Evolutionary conservation across 2,888 invertebrate genomes (phyloP), one percentile per base, ranked within the genome.

Genomic region (Napeogenes inachia): DNA sequence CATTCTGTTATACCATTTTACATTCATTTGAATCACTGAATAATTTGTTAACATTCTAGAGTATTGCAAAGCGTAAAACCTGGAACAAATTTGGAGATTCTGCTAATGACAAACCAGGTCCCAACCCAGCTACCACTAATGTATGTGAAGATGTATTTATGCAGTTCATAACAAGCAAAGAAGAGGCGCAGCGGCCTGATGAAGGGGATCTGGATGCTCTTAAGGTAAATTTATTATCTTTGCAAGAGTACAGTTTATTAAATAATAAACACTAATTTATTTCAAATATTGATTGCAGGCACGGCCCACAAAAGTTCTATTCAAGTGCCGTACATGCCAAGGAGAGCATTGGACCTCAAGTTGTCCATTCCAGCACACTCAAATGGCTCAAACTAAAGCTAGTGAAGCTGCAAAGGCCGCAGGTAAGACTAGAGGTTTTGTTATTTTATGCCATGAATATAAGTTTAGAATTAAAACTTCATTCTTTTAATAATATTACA

Each of bases 281-380:
- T 56, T 56, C 12, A 56, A 56, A 45, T 30, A 56, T 35, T 45
- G 42, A 8, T 81, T 79, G 35, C 73, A 89, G 89, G 81, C 85
- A 21, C 88, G 82, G 75, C 81, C 84, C n/a, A 93, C 94, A 75
- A 94, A 94, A 79, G 94, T 94, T 66, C 92, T 94, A 69, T 95
- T 96, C 69, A 96, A 96, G 80, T 98, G 98, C 78, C 94, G 98
- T 84, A 95, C 94, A 65, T 98, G 98, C 83, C 95, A 95, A 77
- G 97, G 98, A 60, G 99, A 99, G 80, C 99, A 99, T 92, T 99
- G 99, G 98, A 98, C 99, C 45, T 94, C 97, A 50, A 96, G 97
- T 79, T 99, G 99, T 92, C 99, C 99, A 0, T 99, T 97, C 93
- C 99, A 98, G 87, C 97, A 98, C 76, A 96, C 97, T 1, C 94